A percentile compares a stretch with the other conserved stretches of the same genome.
These are phyloP conservation scores for Semnornis frantzii DNA, from an alignment of 2,113 vertebrate genomes.

Conservation along the genomic window DNA sequence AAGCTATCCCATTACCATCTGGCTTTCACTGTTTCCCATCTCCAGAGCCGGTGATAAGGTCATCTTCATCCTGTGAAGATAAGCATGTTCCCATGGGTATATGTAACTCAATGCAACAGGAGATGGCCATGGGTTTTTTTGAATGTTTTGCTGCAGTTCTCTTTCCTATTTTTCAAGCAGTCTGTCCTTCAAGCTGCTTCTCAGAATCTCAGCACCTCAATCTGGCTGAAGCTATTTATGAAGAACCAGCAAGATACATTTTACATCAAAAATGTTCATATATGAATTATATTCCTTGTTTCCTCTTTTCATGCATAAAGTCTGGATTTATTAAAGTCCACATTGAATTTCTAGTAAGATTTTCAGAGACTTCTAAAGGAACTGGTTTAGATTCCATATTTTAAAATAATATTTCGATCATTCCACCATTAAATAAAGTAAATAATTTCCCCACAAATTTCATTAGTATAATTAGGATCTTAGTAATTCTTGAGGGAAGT, in stretches of 20 bases:
- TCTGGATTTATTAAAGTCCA: neutral
- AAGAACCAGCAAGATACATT: neutral
- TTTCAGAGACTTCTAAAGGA: neutral
- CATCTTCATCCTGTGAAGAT: neutral
- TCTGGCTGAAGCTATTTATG: neutral
- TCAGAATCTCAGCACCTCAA: neutral
- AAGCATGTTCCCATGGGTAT: conserved; percentile 29
- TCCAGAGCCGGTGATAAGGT: neutral
- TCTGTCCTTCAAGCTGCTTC: neutral
- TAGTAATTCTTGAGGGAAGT: neutral
- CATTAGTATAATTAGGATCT: neutral
- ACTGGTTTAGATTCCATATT: neutral
- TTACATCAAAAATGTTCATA: neutral
- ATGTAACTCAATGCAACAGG: neutral
- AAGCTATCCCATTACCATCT: conserved; percentile 35
- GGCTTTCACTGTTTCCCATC: neutral
- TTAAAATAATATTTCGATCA: neutral
- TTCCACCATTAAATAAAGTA: neutral
- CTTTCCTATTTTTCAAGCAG: neutral
- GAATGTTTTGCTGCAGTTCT: neutral
- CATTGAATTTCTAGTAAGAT: neutral
- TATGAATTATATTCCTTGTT: neutral
- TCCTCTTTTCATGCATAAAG: neutral
- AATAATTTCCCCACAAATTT: neutral
- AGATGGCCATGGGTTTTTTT: neutral